Conservation (phyloP, 2,888 invertebrate genomes). For the Coleophora deauratella region DNA sequence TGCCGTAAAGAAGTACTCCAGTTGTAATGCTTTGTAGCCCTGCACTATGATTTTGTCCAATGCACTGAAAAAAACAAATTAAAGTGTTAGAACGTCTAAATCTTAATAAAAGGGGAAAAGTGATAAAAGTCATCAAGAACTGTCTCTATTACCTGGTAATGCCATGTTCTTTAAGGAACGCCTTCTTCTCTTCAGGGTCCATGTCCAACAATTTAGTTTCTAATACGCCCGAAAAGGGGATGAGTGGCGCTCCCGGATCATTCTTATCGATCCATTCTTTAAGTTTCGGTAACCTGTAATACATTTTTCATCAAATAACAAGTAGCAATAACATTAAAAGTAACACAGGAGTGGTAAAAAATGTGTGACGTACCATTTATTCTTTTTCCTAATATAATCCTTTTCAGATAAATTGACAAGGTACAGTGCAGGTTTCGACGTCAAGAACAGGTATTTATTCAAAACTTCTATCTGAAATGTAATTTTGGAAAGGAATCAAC, state of each 20-base stretch:
- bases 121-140: too few relatives aligned
- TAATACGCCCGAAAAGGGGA: slow-evolving; percentile 96
- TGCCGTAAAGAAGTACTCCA: slow-evolving; percentile 98
- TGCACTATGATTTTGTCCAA: slow-evolving; percentile 97
- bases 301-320: too few relatives aligned
- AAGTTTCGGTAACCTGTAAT: slow-evolving; percentile 90
- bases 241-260: slow-evolving; percentile 93
- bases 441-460: slow-evolving; percentile 97
- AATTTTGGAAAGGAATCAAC: too few relatives aligned
- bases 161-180: slow-evolving; percentile 87
- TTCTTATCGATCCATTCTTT: slow-evolving; percentile 99
- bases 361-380: slow-evolving; percentile 87
- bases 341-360: background rate
- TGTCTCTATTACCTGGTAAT: slow-evolving; percentile 78
- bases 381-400: slow-evolving; percentile 98
- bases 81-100: background rate
- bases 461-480: slow-evolving; percentile 90
- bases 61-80: slow-evolving; percentile 74
- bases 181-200: slow-evolving; percentile 82
- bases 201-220: slow-evolving; percentile 92
- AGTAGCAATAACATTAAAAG: too few relatives aligned
- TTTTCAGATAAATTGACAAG: slow-evolving; percentile 97
- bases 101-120: too few relatives aligned
- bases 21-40: slow-evolving; percentile 96
- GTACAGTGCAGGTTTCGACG: slow-evolving; percentile 98